Percentiles rank a stretch among this genome's conserved stretches.
Evolutionary conservation across 2,888 invertebrate genomes (phyloP).

Genomic region (Agriopis aurantiaria): DNA sequence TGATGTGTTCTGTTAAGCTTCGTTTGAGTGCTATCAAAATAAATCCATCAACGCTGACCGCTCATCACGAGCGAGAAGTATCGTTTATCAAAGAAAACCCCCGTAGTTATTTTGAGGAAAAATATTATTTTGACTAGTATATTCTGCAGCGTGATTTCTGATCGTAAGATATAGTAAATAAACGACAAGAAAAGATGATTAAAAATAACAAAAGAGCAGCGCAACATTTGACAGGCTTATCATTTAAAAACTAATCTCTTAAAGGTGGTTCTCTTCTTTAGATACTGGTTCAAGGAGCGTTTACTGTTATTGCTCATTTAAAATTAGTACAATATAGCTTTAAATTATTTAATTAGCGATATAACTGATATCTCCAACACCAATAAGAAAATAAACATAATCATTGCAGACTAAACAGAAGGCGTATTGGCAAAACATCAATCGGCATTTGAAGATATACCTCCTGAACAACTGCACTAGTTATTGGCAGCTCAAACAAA

Average conservation of each 20-base stretch:
- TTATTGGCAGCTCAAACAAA: constrained; percentile 27
- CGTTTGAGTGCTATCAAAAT: constrained; percentile 35
- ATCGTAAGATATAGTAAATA: not conserved
- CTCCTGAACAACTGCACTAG: constrained; percentile 15
- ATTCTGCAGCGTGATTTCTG: not conserved
- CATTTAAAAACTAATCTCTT: not conserved
- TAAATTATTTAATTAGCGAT: no score
- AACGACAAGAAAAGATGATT: not conserved
- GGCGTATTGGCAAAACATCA: constrained; percentile 24
- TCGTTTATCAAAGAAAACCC: constrained; percentile 14
- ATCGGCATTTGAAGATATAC: constrained; percentile 19
- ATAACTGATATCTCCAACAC: not conserved
- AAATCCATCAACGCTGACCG: constrained; percentile 36
- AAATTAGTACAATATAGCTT: no score
- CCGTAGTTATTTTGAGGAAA: constrained; percentile 2
- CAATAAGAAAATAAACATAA: constrained; percentile 21
- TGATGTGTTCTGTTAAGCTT: constrained; percentile 25
- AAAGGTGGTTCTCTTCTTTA: no score
- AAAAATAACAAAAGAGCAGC: not conserved
- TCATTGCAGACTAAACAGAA: constrained; percentile 23
- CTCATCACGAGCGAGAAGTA: constrained; percentile 11
- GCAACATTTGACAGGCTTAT: not conserved
- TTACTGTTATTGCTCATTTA: not conserved
- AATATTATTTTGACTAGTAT: not conserved
- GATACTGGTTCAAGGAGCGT: not conserved